Conservation (phyloP, 1,140 invertebrate species). For the Drosophila sturtevanti region DNA sequence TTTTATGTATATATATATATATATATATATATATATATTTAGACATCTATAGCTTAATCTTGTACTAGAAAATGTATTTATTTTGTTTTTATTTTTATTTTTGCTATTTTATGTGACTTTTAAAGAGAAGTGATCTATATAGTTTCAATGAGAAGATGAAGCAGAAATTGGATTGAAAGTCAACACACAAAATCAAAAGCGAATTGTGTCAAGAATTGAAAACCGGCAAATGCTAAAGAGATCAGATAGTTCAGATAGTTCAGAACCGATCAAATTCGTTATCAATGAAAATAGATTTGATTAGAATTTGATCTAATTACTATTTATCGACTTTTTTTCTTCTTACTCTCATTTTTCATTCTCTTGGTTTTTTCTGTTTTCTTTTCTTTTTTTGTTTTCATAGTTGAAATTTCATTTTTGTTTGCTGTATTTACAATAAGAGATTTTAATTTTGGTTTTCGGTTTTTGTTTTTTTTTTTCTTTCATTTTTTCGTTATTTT, state of each 20-base stretch:
- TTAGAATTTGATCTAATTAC: neutral
- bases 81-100: neutral
- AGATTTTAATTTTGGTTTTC: too few species aligned
- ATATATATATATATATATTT: conserved; percentile 46
- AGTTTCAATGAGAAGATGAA: conserved; percentile 7
- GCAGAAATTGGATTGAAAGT: neutral
- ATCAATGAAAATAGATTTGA: too few species aligned
- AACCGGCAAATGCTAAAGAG: neutral
- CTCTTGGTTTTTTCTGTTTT: neutral
- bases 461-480: neutral
- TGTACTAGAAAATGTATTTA: conserved; percentile 48
- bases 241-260: too few species aligned
- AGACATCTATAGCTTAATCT: conserved; percentile 65
- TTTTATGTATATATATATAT: neutral
- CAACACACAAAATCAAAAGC: conserved; percentile 1
- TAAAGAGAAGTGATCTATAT: conserved; percentile 10
- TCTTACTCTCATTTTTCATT: too few species aligned
- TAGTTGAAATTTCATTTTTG: conserved; percentile 17
- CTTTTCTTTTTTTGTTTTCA: neutral
- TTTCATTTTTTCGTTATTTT: conserved; percentile 9
- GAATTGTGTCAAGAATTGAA: neutral
- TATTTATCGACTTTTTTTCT: neutral
- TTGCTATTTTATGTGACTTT: neutral
- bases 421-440: conserved; percentile 37
- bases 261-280: neutral